Base-by-base conservation (phyloP, 1,140 invertebrate genomes). In the Planococcus citri region DNA sequence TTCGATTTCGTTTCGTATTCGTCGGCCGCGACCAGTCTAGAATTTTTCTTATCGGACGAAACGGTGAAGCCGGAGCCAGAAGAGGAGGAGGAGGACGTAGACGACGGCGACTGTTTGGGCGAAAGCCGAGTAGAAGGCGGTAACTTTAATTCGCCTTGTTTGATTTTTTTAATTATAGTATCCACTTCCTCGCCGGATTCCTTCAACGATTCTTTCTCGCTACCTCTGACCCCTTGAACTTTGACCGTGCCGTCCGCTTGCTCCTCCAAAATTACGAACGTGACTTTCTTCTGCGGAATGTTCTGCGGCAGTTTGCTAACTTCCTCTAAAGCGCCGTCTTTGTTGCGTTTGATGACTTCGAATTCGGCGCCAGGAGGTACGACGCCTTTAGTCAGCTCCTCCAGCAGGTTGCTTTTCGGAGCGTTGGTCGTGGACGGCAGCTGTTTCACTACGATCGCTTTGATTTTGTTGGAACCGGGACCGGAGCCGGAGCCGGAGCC, bases 181-280 rank as follows among this genome's bases (percentile, higher is more conserved):
- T 91, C 87, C 0, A 91, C 86, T 73, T 90, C 88, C 1, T 79
- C 79, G 0, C 78, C 80, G n/a, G 82, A 82, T 20, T 85, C 83
- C 73, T 86, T 85, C n/a, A 86, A 86, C 2, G 84, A 82, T 75
- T 88, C 86, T 70, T 88, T 86, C 1, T 82, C 83, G 74, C 84
- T 87, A 6, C 86, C 86, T 80, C 85, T 84, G 0, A 90, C 85
- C 1, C 88, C 88, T 76, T 90, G 88, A 1, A 92, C 88, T 78
- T 91, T 91, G 67, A 88, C 88, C 57, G 85, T 88, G 27, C 90
- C 90, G 74, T 92, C 90, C 0, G 86, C 82, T 76, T 91, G 89
- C 74, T 92, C 90, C 78, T 92, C 90, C 17, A 92, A 78, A 33
- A 91, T 87, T 2, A 92, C 90, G 73, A 91, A 92, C 0, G 89